Percentiles rank a stretch among this genome's conserved stretches.
These are phyloP conservation scores for Thamnophis sirtalis DNA, from an alignment of 2,113 vertebrate species.

Conservation along the genomic window DNA sequence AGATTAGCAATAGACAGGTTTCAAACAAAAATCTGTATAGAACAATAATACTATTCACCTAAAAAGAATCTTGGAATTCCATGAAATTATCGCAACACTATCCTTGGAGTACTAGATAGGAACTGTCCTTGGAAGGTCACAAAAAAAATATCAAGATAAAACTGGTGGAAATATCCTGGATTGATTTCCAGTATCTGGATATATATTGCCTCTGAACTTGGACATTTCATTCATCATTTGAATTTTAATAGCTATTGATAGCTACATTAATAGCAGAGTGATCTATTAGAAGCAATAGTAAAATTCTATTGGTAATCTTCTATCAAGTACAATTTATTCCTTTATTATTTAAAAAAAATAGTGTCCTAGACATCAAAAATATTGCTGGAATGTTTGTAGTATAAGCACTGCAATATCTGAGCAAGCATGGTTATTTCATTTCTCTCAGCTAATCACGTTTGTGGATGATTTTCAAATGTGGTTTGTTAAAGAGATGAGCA, in stretches of 20 bases:
- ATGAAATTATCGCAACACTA: not conserved
- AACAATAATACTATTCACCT: not conserved
- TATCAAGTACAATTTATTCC: not conserved
- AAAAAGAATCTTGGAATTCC: not conserved
- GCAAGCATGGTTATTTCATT: not conserved
- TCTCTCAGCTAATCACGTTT: not conserved
- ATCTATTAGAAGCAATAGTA: not conserved
- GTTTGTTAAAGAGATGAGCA: not conserved
- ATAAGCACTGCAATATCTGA: not conserved
- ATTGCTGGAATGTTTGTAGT: not conserved
- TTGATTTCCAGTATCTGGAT: not conserved
- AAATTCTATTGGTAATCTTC: not conserved
- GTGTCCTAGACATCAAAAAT: not conserved
- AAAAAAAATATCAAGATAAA: not conserved
- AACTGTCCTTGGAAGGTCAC: not conserved
- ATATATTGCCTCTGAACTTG: not conserved
- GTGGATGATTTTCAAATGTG: not conserved
- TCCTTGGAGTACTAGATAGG: not conserved
- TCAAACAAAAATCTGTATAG: not conserved
- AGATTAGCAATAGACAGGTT: not conserved
- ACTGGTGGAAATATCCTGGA: not conserved
- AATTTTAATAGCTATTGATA: not conserved
- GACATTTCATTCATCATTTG: not conserved
- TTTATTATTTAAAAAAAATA: not conserved
- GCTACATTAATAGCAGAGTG: not conserved